These are phyloP conservation scores for Euwallacea similis DNA, from an alignment of 1,140 invertebrate genomes.

Conservation along the genomic window DNA sequence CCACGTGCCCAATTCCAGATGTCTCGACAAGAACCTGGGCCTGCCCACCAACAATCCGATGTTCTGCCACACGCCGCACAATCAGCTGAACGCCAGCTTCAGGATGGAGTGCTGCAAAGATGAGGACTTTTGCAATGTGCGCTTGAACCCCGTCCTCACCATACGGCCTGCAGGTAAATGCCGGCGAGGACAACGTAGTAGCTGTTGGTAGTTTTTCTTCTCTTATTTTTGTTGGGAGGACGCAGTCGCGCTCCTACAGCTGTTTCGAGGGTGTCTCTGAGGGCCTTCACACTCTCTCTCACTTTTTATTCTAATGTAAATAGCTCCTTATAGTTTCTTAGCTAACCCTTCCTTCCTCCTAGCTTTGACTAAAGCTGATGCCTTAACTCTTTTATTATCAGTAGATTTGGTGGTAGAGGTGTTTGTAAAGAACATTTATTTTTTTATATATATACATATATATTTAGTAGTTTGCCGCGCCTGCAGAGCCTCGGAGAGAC, in stretches of 20 bases:
- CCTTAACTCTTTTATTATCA: conserved; percentile 2
- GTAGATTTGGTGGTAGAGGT: conserved; percentile 8
- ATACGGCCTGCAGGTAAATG: conserved; percentile 58
- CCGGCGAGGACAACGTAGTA: background rate
- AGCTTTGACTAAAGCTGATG: conserved; percentile 1
- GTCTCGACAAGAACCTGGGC: conserved; percentile 50
- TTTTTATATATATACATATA: too few species aligned
- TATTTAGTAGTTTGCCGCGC: too few species aligned
- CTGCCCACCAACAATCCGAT: conserved; percentile 53
- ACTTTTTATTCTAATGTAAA: background rate
- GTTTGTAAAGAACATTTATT: conserved; percentile 9
- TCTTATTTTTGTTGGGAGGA: too few species aligned
- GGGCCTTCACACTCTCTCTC: too few species aligned
- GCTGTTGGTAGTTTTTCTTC: too few species aligned
- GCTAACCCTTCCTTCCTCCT: background rate
- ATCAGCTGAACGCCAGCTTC: conserved; percentile 58
- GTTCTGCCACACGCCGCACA: conserved; percentile 51
- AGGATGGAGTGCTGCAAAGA: conserved; percentile 68
- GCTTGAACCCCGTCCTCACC: conserved; percentile 56
- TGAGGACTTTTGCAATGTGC: conserved; percentile 60
- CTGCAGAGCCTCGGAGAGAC: too few species aligned
- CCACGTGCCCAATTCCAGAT: conserved; percentile 45
- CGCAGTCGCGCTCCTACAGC: background rate
- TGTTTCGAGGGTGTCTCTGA: too few species aligned
- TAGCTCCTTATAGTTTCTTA: too few species aligned